Base-by-base conservation (phyloP, 2,113 vertebrate genomes). In the Sinocyclocheilus maitianheensis region DNA sequence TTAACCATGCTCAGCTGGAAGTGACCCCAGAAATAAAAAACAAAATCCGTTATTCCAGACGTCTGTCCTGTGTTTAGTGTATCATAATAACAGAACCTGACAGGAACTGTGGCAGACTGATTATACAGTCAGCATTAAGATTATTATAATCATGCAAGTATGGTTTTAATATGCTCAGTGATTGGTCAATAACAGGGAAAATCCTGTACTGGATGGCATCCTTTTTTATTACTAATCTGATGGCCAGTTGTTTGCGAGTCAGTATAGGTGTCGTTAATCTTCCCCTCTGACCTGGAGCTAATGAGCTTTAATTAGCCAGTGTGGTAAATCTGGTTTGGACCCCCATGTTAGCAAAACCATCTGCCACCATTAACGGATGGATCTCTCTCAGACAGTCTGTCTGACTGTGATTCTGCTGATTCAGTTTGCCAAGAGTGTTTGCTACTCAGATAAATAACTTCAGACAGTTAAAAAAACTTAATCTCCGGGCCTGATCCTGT, bases 361-460 rank as follows among this genome's bases (percentile, higher is more conserved):
- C 72, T 77, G 84, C 12, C 20, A 69, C 60, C 34, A 43, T 63
- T 46, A 62, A 86, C 4, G 3, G n/a, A 75, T 5, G 14, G 10
- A 62, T 34, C 24, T 65, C 62, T 13, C 24, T 24, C 10, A 16
- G n/a, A 71, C 22, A 53, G 14, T 18, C 65, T 37, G 26, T 69
- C 26, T 67, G 5, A 16, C 26, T 30, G 26, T 16, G 26, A 58
- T 81, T 20, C 14, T 82, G 46, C 46, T 51, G 30, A 72, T 46
- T 84, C 74, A 24, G 16, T 48, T 37, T 67, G 16, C 20, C 0
- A 7, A 37, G 48, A 65, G 51, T 71, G 22, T 71, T 69, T 83
- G 40, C 87, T 88, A 63, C 83, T 85, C 62, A 85, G 87, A 83
- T 74, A 53, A 88, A 85, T 76, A 71, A 62, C 43, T 84, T 84